These are phyloP conservation scores for Thomomys bottae DNA, from an alignment of 2,113 vertebrate genomes.

Conservation along the genomic window DNA sequence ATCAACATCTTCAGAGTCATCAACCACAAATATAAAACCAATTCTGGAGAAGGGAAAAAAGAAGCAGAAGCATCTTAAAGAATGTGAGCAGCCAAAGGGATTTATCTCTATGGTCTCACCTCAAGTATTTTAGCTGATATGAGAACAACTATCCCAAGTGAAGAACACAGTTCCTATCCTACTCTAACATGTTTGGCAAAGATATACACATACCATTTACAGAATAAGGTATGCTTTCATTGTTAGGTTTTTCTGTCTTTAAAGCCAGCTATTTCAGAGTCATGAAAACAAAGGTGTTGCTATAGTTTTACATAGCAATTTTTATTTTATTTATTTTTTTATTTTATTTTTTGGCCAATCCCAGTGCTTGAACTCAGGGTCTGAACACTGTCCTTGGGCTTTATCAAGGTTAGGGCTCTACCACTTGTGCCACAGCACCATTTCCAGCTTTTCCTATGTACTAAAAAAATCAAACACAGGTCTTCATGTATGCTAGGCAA, in stretches of 20 bases:
- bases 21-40: constrained; percentile 96
- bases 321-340: too few relatives aligned
- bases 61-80: constrained; percentile 45
- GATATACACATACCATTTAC: background rate
- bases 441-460: too few relatives aligned
- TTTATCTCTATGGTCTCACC: background rate
- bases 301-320: background rate
- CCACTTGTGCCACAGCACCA: too few relatives aligned
- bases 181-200: background rate
- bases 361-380: too few relatives aligned
- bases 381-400: too few relatives aligned
- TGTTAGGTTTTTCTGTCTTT: background rate
- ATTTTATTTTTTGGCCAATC: too few relatives aligned
- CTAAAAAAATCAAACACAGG: too few relatives aligned
- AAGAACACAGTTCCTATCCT: background rate
- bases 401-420: too few relatives aligned
- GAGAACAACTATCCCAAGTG: background rate
- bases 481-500: too few relatives aligned
- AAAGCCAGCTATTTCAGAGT: background rate
- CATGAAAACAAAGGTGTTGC: background rate
- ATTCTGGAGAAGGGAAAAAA: constrained; percentile 81
- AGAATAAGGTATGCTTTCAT: constrained; percentile 1
- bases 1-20: constrained; percentile 92
- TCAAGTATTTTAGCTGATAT: background rate
- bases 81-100: background rate